Percentiles rank a stretch among this genome's conserved stretches.
These are phyloP conservation scores for Ispidina lecontei DNA, from an alignment of 2,797 vertebrate species.

Conservation along the genomic window DNA sequence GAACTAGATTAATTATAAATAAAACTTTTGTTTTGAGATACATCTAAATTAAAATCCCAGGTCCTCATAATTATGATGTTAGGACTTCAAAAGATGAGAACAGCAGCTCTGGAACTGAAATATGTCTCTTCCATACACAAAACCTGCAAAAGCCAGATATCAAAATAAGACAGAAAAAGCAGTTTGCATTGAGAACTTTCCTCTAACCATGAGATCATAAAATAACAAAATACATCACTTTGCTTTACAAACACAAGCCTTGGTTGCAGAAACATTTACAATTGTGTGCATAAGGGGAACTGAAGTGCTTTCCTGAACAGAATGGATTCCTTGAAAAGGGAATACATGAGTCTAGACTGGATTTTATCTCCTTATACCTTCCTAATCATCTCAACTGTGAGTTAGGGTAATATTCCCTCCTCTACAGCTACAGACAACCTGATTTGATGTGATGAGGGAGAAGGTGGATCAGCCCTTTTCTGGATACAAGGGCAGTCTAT, in stretches of 20 bases:
- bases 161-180: background rate
- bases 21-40: background rate
- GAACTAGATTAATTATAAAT: background rate
- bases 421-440: background rate
- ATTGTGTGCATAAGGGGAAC: background rate
- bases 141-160: background rate
- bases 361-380: background rate
- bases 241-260: background rate
- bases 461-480: background rate
- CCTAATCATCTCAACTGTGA: background rate
- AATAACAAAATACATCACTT: background rate
- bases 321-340: background rate
- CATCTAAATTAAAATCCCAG: background rate
- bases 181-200: background rate
- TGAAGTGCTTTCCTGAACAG: background rate
- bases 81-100: background rate
- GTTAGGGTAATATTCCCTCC: background rate
- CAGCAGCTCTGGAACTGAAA: background rate
- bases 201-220: background rate
- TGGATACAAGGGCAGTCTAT: rapidly evolving
- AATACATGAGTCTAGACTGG: background rate
- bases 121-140: background rate
- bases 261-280: background rate
- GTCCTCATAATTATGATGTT: background rate
- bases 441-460: background rate